phyloP scores from a whole-genome alignment of 2,797 vertebrate species.

The Phrynocephalus guinanensis region DNA sequence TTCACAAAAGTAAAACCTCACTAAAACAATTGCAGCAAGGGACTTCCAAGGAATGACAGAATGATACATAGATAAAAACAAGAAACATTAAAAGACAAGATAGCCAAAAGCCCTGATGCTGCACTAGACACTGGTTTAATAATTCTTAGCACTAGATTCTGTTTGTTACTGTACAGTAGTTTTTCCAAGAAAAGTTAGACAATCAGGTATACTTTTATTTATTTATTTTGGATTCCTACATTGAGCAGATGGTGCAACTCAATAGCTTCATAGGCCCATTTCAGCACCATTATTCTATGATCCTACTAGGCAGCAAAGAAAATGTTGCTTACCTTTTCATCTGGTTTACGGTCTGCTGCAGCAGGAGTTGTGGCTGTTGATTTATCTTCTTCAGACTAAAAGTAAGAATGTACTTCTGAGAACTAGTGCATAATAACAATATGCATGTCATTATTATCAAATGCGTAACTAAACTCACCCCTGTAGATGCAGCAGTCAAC shows the following conservation, averaged over 20 bases:
- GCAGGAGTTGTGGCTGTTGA: not conserved
- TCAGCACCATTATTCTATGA: not conserved
- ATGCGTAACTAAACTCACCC: conserved; percentile 60
- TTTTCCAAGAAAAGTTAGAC: not conserved
- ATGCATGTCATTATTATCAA: not conserved
- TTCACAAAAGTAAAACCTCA: not conserved
- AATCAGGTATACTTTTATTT: too few species aligned
- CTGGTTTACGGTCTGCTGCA: conserved; percentile 8
- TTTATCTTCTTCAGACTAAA: conserved; percentile 61
- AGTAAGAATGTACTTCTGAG: conserved; percentile 17
- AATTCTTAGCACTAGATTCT: too few species aligned
- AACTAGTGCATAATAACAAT: not conserved
- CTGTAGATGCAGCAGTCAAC: conserved; percentile 32
- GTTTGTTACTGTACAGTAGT: too few species aligned
- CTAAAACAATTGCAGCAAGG: not conserved
- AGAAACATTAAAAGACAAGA: too few species aligned
- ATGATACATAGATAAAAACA: too few species aligned
- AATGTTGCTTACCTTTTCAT: conserved; percentile 40
- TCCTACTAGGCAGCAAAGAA: rapidly evolving
- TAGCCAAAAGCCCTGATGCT: too few species aligned
- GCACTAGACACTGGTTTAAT: too few species aligned
- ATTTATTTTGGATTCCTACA: too few species aligned
- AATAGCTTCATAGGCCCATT: too few species aligned
- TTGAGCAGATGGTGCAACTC: too few species aligned
- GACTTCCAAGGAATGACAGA: not conserved